Evolutionary conservation across 2,113 vertebrate genomes (phyloP).

Genomic region (Labrus mixtus): DNA sequence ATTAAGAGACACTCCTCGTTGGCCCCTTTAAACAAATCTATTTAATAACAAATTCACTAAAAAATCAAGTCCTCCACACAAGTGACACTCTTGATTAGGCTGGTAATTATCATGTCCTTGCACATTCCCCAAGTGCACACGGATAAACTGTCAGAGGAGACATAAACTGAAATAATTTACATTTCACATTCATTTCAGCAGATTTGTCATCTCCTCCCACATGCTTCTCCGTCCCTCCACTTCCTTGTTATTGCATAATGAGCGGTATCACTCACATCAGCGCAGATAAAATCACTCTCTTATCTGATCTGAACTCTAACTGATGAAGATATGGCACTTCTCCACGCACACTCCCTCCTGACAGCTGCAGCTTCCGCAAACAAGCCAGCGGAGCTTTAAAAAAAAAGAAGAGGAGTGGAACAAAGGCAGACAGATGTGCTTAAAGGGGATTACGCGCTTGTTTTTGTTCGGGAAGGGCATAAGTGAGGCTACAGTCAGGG

Average conservation of each 20-base stretch:
- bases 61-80: conserved; percentile 7
- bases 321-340: conserved; percentile 24
- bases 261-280: conserved; percentile 55
- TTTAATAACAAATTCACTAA: conserved; percentile 31
- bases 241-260: conserved; percentile 49
- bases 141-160: conserved; percentile 26
- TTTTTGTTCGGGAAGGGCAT: conserved; percentile 30
- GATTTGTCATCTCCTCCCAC: conserved; percentile 33
- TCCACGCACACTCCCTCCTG: conserved; percentile 28
- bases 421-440: conserved; percentile 52
- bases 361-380: conserved; percentile 36
- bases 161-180: conserved; percentile 4
- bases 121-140: conserved; percentile 4
- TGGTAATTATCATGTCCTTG: conserved; percentile 19
- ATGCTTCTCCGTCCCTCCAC: background rate
- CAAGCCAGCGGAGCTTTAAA: conserved; percentile 42
- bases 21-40: conserved; percentile 1
- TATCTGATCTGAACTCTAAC: conserved; percentile 31
- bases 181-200: conserved; percentile 37
- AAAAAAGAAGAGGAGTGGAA: conserved; percentile 38
- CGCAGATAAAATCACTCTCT: conserved; percentile 58
- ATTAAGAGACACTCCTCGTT: background rate
- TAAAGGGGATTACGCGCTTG: conserved; percentile 43
- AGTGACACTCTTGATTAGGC: conserved; percentile 34
- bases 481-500: conserved; percentile 5